These are phyloP conservation scores for Brenthis daphne DNA, from an alignment of 2,888 invertebrate species.

Conservation along the genomic window DNA sequence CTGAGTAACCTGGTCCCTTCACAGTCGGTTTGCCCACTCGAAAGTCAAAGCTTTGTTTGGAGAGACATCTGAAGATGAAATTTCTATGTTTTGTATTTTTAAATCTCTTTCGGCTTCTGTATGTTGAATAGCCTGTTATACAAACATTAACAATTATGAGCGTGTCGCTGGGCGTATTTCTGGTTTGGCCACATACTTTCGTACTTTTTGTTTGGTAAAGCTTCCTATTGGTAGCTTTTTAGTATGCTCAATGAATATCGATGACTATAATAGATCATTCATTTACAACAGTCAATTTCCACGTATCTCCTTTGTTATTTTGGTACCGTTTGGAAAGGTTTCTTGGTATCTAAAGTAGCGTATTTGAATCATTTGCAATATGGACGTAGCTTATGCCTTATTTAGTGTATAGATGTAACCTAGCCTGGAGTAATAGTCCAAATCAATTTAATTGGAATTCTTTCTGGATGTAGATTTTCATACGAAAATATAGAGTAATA, in stretches of 20 bases:
- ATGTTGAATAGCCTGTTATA: constrained; percentile 72
- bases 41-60: constrained; percentile 61
- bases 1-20: constrained; percentile 58
- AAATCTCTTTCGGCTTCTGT: constrained; percentile 77
- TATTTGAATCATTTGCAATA: neutral
- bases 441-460: too few relatives aligned
- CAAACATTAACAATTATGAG: constrained; percentile 72
- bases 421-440: too few relatives aligned
- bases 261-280: constrained; percentile 14
- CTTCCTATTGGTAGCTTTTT: constrained; percentile 19
- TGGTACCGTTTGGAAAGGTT: neutral
- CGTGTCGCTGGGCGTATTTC: constrained; percentile 46
- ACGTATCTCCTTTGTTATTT: neutral
- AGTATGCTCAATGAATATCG: constrained; percentile 5
- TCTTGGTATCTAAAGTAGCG: neutral
- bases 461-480: too few relatives aligned
- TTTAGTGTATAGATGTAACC: too few relatives aligned
- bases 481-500: too few relatives aligned
- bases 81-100: constrained; percentile 72
- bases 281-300: constrained; percentile 13
- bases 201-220: constrained; percentile 3
- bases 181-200: constrained; percentile 38
- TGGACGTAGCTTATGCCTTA: too few relatives aligned
- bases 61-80: constrained; percentile 62
- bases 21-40: constrained; percentile 67